Percentiles rank a stretch among this genome's conserved stretches.
Conservation (phyloP, 2,113 vertebrate genomes). For the Oreochromis tanganicae region DNA sequence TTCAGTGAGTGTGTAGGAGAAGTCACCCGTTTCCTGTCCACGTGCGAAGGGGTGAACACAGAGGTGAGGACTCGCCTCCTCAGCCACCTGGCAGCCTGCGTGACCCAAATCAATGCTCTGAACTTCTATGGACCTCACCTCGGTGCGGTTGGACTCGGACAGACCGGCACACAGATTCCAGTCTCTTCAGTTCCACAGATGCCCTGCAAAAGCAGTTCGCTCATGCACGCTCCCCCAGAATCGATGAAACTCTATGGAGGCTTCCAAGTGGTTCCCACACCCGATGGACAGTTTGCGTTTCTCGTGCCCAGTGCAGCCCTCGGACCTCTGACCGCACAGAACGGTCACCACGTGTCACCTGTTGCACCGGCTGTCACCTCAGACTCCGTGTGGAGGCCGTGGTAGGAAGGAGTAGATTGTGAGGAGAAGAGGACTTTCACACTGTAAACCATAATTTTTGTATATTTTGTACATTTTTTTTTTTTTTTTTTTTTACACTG, state of each 20-base stretch:
- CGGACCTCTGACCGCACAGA: slow-evolving; percentile 68
- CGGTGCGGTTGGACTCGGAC: slow-evolving; percentile 70
- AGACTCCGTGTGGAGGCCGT: slow-evolving; percentile 94
- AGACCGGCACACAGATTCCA: slow-evolving; percentile 67
- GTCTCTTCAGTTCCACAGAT: slow-evolving; percentile 59
- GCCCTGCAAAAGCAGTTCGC: slow-evolving; percentile 72
- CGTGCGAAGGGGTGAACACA: slow-evolving; percentile 86
- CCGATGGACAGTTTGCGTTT: slow-evolving; percentile 88
- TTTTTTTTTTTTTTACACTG: background rate
- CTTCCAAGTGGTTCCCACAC: slow-evolving; percentile 86
- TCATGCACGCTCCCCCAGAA: slow-evolving; percentile 54
- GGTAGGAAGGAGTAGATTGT: slow-evolving; percentile 69
- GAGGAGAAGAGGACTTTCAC: background rate
- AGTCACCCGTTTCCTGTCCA: slow-evolving; percentile 93
- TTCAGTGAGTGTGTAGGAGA: slow-evolving; percentile 94
- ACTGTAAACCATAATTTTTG: slow-evolving; percentile 17
- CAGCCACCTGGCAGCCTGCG: slow-evolving; percentile 87
- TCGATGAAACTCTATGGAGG: slow-evolving; percentile 77
- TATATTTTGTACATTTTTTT: slow-evolving; percentile 56
- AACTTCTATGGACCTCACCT: slow-evolving; percentile 76
- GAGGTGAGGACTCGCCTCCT: slow-evolving; percentile 88
- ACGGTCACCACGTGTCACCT: slow-evolving; percentile 60
- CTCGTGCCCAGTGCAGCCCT: slow-evolving; percentile 85
- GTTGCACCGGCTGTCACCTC: slow-evolving; percentile 72
- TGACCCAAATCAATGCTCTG: slow-evolving; percentile 85